Conservation (phyloP, 2,797 vertebrate species). For the Acipenser oxyrinchus region DNA sequence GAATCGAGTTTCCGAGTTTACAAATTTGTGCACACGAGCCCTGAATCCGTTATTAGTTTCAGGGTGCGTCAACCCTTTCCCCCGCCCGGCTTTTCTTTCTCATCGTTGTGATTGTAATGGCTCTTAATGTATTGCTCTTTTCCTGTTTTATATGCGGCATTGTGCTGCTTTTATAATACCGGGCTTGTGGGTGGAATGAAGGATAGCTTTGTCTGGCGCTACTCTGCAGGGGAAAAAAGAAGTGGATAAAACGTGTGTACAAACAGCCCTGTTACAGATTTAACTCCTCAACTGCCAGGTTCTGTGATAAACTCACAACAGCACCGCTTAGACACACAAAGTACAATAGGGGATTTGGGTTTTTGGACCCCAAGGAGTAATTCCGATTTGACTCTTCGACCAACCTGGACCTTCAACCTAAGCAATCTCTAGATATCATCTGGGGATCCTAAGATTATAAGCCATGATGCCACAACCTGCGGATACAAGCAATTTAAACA, state of each 20-base stretch:
- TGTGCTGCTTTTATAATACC: slow-evolving; percentile 52
- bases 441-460: no score
- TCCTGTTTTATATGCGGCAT: slow-evolving; percentile 68
- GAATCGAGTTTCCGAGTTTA: slow-evolving; percentile 50
- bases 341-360: no score
- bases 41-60: slow-evolving; percentile 35
- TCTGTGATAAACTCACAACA: no score
- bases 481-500: no score
- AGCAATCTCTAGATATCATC: no score
- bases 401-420: no score
- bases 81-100: slow-evolving; percentile 25
- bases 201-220: slow-evolving; percentile 57
- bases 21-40: slow-evolving; percentile 40
- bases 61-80: slow-evolving; percentile 39
- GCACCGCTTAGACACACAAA: no score
- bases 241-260: slow-evolving; percentile 51
- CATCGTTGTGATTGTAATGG: slow-evolving; percentile 43
- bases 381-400: no score
- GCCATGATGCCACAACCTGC: no score
- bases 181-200: slow-evolving; percentile 52
- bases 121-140: slow-evolving; percentile 31
- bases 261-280: slow-evolving; percentile 38
- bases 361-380: no score
- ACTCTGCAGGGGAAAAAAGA: slow-evolving; percentile 47
- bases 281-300: slow-evolving; percentile 35